Evolutionary conservation across 2,888 invertebrate species (phyloP), one percentile per base, ranked within the genome.

Genomic region (Drosophila testacea): DNA sequence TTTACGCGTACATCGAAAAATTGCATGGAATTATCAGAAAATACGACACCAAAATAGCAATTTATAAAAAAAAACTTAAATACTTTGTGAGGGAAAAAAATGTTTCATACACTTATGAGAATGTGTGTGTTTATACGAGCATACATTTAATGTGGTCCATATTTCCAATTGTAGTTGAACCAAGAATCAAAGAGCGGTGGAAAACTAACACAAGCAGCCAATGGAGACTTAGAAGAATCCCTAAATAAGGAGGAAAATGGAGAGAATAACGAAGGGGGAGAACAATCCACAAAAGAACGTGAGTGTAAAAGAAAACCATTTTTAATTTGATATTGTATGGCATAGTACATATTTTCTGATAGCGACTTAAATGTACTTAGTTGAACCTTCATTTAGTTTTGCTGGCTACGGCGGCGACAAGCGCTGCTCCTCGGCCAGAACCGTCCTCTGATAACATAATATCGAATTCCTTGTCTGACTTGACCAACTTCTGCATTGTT

Each of bases 381-480:
- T 44, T 0, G 22, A 10, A 4, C 27, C 3, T 22, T 76, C 50
- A 89, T 38, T 71, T 75, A 3, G 68, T 55, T 80, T 81, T 82
- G 65, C 85, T 85, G 36, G 97, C 97, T 27, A 98, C 98, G 4
- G 98, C 98, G 11, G 98, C 98, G 4, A 98, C 98, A 62, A 98
- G 93, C 55, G 98, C 98, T 51, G 98, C 98, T 34, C 98, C 98
- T 83, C 97, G 95, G 13, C 98, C 98, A 88, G 98, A 98, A 52
- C 98, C 98, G 91, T 98, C 98, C 91, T 98, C 97, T 0, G 98
- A 98, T 60, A 98, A 93, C 97, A 98, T 98, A 82, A 98, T 93
- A 92, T 97, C 96, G 93, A 97, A 98, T 95, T 97, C 94, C 79
- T 96, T 94, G 63, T 95, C 94, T 2, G 96, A 95, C 55, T 94